Conservation (phyloP, 1,140 invertebrate species). For the Bombus superbus region DNA sequence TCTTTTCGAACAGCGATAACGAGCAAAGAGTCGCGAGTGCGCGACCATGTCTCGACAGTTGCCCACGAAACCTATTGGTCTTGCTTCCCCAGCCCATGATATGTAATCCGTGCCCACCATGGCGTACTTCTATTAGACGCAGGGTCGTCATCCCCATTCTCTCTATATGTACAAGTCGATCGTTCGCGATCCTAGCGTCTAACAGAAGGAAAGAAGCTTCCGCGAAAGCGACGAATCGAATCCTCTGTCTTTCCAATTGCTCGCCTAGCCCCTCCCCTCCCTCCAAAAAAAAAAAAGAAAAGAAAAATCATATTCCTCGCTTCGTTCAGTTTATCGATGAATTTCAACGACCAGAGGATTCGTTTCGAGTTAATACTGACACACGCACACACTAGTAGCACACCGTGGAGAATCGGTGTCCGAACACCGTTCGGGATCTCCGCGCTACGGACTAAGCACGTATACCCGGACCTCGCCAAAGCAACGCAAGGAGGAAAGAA, state of each 20-base stretch:
- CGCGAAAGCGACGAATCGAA: conserved; percentile 18
- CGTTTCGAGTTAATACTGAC: conserved; percentile 35
- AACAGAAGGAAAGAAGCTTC: conserved; percentile 12
- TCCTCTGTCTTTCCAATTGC: neutral
- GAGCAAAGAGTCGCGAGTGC: neutral
- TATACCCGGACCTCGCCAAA: conserved; percentile 38
- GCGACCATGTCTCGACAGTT: conserved; percentile 9
- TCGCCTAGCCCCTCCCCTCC: too few species aligned
- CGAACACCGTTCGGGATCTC: neutral
- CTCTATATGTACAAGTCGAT: conserved; percentile 45
- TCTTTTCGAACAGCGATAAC: neutral
- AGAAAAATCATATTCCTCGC: too few species aligned
- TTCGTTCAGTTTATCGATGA: neutral
- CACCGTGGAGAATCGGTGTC: neutral
- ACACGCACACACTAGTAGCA: neutral
- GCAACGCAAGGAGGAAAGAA: conserved; percentile 21
- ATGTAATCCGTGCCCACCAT: conserved; percentile 55
- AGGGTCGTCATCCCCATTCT: neutral
- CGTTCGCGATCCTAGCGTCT: conserved; percentile 27
- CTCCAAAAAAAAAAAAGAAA: too few species aligned
- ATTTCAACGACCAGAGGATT: conserved; percentile 5
- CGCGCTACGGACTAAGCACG: conserved; percentile 31
- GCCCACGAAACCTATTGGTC: conserved; percentile 27
- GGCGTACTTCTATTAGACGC: conserved; percentile 34
- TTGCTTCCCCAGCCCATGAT: conserved; percentile 51